Conservation (phyloP, 2,797 vertebrate species). For the Streptopelia turtur region DNA sequence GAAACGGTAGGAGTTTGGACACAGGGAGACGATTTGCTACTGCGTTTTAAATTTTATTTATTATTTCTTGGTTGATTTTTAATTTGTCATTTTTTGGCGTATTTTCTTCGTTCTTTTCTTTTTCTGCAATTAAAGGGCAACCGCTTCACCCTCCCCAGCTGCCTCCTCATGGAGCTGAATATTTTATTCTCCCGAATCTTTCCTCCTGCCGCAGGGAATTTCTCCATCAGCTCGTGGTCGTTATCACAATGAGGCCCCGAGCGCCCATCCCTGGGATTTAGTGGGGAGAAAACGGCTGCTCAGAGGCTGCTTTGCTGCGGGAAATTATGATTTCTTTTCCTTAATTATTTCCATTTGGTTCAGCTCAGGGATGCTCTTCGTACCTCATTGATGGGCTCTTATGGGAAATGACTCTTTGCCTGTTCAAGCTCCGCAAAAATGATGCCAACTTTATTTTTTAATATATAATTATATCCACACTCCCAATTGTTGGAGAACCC, state of each 20-base stretch:
- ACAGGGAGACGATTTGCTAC: not conserved
- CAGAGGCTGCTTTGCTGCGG: not conserved
- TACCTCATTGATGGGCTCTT: not conserved
- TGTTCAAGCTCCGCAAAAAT: not conserved
- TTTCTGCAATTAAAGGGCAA: not conserved
- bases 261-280: constrained; percentile 2
- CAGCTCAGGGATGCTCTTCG: not conserved
- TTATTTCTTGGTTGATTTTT: not conserved
- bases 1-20: not conserved
- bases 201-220: not conserved
- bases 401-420: not conserved
- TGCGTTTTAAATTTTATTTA: not conserved
- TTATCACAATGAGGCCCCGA: not conserved
- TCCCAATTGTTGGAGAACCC: not conserved
- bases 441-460: not conserved
- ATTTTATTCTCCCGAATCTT: not conserved
- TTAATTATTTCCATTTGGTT: constrained; percentile 51
- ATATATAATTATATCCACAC: not conserved
- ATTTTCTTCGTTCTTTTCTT: not conserved
- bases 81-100: no score
- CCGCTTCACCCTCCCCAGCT: not conserved
- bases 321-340: not conserved
- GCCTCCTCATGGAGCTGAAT: not conserved
- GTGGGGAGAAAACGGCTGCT: not conserved
- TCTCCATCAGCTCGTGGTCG: not conserved